These are phyloP conservation scores for Pandion haliaetus DNA, from an alignment of 2,113 vertebrate species.

Conservation along the genomic window DNA sequence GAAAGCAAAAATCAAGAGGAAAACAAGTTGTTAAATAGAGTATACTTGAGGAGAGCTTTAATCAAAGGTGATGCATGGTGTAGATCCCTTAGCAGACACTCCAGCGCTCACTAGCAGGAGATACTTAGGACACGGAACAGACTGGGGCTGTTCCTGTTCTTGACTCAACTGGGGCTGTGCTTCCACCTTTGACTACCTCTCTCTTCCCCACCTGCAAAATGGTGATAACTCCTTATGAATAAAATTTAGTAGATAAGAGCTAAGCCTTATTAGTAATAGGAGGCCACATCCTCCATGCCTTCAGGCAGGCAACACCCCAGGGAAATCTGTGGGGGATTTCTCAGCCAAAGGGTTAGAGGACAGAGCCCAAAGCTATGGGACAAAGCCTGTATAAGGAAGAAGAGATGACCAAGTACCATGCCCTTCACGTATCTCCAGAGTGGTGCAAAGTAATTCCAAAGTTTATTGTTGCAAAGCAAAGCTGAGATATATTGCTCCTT, in stretches of 20 bases:
- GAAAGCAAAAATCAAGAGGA: not conserved
- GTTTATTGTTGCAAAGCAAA: not conserved
- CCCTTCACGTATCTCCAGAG: not conserved
- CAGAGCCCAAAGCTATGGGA: not conserved
- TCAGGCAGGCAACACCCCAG: not conserved
- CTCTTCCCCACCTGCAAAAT: not conserved
- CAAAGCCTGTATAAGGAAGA: not conserved
- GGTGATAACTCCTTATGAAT: not conserved
- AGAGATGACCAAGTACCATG: not conserved
- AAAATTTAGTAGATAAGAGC: not conserved
- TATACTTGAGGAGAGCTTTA: not conserved
- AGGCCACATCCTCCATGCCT: not conserved
- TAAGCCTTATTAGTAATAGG: not conserved
- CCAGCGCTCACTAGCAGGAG: not conserved
- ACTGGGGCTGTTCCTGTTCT: not conserved
- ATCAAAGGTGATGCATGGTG: not conserved
- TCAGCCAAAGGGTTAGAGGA: not conserved
- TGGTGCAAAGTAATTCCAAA: not conserved
- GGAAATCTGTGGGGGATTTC: not conserved
- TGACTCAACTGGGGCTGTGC: not conserved
- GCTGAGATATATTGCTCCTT: not conserved
- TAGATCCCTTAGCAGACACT: not conserved
- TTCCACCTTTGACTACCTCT: not conserved
- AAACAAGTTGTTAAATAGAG: not conserved
- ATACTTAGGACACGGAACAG: not conserved